Conservation (phyloP, 2,113 vertebrate genomes). For the Indri indri region DNA sequence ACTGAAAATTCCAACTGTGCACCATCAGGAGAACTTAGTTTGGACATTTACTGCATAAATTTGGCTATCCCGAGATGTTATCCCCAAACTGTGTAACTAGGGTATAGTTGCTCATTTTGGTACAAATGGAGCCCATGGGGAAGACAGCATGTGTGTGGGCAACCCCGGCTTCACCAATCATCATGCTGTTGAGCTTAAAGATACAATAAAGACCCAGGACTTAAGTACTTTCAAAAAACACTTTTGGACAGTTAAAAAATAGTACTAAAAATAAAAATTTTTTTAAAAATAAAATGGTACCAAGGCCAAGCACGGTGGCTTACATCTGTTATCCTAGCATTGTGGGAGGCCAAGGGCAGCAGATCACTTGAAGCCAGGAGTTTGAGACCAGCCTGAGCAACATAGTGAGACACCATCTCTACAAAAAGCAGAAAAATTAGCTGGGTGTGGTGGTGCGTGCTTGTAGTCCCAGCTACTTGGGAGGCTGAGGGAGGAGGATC, state of each 20-base stretch:
- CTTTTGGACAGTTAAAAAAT: not conserved
- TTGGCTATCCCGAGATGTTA: not conserved
- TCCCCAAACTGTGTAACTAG: not conserved
- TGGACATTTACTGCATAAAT: not conserved
- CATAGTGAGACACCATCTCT: no score
- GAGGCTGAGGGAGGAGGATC: not conserved
- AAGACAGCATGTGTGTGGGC: not conserved
- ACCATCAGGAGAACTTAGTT: not conserved
- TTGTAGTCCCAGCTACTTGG: not conserved
- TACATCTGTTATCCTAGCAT: no score
- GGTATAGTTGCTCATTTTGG: not conserved
- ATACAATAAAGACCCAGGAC: not conserved
- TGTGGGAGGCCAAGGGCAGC: no score
- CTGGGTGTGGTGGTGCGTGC: not conserved
- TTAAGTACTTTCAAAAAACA: slow-evolving; percentile 15
- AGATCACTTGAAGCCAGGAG: no score
- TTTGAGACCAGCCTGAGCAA: no score
- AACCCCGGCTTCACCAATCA: not conserved
- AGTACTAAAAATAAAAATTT: not conserved
- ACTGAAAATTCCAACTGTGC: not conserved
- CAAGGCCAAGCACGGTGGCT: no score
- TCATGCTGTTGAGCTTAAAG: not conserved
- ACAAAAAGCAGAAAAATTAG: not conserved
- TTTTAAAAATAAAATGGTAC: no score
- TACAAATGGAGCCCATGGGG: not conserved